Percentiles rank a stretch among this genome's conserved stretches.
phyloP scores from a whole-genome alignment of 2,113 vertebrate genomes.

The Hemicordylus capensis region DNA sequence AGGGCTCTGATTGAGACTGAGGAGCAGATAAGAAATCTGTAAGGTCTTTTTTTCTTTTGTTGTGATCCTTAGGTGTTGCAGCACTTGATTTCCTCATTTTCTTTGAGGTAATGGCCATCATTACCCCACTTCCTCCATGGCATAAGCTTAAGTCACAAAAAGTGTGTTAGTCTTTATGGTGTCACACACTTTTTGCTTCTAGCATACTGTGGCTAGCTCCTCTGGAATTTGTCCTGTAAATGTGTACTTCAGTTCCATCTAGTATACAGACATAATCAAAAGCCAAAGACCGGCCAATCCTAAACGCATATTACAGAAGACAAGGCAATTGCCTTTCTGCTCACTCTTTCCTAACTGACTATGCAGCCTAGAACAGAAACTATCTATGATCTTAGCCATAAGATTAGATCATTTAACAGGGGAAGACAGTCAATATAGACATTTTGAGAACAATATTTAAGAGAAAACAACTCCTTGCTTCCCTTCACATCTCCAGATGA shows the following conservation, averaged over 20 bases:
- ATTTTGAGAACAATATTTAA: neutral
- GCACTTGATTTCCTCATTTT: too few relatives aligned
- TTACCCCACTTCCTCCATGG: too few relatives aligned
- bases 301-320: neutral
- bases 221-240: neutral
- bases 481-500: neutral
- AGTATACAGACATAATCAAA: neutral
- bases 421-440: neutral
- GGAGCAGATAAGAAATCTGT: too few relatives aligned
- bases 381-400: too few relatives aligned
- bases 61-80: neutral
- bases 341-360: neutral
- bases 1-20: too few relatives aligned
- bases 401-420: neutral
- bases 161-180: neutral
- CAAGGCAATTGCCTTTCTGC: neutral
- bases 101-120: too few relatives aligned
- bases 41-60: too few relatives aligned
- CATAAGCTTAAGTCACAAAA: too few relatives aligned
- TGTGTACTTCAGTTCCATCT: neutral
- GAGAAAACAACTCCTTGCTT: neutral
- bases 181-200: neutral
- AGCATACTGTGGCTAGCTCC: neutral
- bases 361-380: neutral
- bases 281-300: neutral